These are phyloP conservation scores for Ceraclea dissimilis DNA, from an alignment of 2,888 invertebrate species.

Conservation along the genomic window DNA sequence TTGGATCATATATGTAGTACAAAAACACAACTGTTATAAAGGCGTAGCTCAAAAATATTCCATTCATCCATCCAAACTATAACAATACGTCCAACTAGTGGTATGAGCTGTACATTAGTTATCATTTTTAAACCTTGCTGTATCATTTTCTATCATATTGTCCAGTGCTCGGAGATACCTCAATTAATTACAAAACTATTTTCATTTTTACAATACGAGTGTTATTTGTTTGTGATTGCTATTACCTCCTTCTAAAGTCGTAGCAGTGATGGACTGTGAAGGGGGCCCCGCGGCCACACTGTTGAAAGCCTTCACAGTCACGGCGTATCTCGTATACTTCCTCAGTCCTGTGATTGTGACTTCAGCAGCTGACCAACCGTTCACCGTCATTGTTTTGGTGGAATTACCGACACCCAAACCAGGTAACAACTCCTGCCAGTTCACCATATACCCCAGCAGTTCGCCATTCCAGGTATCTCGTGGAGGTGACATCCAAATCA, in stretches of 20 bases:
- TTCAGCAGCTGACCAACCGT: slow-evolving; percentile 63
- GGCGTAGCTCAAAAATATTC: no score
- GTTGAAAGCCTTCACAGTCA: slow-evolving; percentile 74
- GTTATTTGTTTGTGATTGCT: no score
- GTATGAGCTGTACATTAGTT: no score
- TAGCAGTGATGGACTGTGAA: slow-evolving; percentile 59
- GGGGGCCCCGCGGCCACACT: slow-evolving; percentile 71
- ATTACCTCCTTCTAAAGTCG: slow-evolving; percentile 66
- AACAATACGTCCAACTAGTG: no score
- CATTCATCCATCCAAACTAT: no score
- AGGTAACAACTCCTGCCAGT: slow-evolving; percentile 56
- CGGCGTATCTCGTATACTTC: slow-evolving; percentile 73
- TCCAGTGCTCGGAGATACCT: no score
- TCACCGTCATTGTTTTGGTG: slow-evolving; percentile 52
- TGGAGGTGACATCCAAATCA: slow-evolving; percentile 69
- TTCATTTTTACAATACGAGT: no score
- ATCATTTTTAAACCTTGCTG: no score
- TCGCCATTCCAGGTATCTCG: slow-evolving; percentile 70
- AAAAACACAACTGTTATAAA: no score
- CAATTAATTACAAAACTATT: no score
- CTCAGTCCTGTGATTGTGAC: slow-evolving; percentile 57
- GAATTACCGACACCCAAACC: slow-evolving; percentile 32
- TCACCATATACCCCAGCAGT: slow-evolving; percentile 64
- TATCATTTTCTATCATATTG: no score
- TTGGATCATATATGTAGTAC: background rate